Conservation (phyloP, 2,797 vertebrate genomes). For the Myotis findleyi region DNA sequence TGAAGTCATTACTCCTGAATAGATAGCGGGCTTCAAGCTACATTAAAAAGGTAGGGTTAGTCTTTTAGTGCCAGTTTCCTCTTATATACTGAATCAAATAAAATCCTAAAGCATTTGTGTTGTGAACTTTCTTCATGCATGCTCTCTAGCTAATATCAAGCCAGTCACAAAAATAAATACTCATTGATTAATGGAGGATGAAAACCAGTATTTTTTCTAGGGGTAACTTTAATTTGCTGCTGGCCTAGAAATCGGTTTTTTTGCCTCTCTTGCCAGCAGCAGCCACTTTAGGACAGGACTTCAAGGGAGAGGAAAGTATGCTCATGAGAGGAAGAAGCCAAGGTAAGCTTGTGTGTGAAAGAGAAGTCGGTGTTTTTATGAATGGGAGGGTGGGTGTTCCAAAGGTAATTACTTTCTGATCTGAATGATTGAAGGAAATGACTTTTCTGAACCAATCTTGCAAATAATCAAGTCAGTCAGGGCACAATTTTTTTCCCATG, state of each 20-base stretch:
- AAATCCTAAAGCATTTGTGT: constrained; percentile 22
- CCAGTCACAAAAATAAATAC: constrained; percentile 27
- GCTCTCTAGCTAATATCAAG: constrained; percentile 21
- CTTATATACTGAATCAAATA: neutral
- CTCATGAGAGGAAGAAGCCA: neutral
- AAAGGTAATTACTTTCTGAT: constrained; percentile 69
- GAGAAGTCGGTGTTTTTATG: constrained; percentile 60
- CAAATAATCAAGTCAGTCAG: constrained; percentile 62
- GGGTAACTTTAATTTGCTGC: neutral
- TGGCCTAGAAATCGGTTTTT: neutral
- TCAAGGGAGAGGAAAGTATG: neutral
- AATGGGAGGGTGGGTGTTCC: constrained; percentile 71
- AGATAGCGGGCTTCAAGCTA: neutral
- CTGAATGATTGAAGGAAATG: constrained; percentile 77
- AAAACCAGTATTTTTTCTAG: neutral
- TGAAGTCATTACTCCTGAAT: neutral
- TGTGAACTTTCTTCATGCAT: neutral
- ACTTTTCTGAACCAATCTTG: constrained; percentile 64
- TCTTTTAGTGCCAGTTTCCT: neutral
- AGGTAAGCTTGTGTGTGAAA: constrained; percentile 27
- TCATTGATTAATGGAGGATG: neutral
- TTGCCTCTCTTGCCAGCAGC: neutral
- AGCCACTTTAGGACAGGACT: neutral
- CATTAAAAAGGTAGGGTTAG: neutral
- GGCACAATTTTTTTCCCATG: constrained; percentile 12